These are phyloP conservation scores for Ceraclea dissimilis DNA, from an alignment of 2,888 invertebrate genomes.

Conservation along the genomic window DNA sequence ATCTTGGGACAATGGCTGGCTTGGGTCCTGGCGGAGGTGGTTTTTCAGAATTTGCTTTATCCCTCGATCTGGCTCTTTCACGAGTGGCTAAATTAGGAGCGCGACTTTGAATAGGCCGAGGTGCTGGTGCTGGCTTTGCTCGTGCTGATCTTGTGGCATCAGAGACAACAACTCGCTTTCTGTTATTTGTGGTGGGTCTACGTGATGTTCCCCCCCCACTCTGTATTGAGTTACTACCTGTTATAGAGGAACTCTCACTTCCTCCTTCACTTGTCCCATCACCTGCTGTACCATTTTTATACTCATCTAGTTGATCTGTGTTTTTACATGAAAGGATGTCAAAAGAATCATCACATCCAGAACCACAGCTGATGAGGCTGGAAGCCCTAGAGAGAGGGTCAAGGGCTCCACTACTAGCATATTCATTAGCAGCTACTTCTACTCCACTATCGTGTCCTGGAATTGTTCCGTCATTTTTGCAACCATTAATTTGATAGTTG, in stretches of 20 bases:
- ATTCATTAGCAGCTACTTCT: slow-evolving; percentile 61
- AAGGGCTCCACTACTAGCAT: slow-evolving; percentile 56
- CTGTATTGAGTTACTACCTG: slow-evolving; percentile 38
- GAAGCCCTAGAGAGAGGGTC: slow-evolving; percentile 69
- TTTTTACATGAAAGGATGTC: slow-evolving; percentile 33
- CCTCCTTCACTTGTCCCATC: slow-evolving; percentile 61
- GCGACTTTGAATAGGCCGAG: slow-evolving; percentile 45
- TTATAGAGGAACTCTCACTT: slow-evolving; percentile 70
- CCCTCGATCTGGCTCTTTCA: slow-evolving; percentile 53
- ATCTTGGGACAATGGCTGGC: slow-evolving; percentile 35
- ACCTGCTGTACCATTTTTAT: slow-evolving; percentile 33
- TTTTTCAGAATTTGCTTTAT: slow-evolving; percentile 47
- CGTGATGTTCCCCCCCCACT: slow-evolving; percentile 38
- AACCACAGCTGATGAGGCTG: slow-evolving; percentile 69
- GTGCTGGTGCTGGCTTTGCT: slow-evolving; percentile 46
- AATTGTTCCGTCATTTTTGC: slow-evolving; percentile 28
- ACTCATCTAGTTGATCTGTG: slow-evolving; percentile 29
- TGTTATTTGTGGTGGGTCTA: slow-evolving; percentile 34
- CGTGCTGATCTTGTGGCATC: slow-evolving; percentile 44
- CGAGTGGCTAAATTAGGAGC: slow-evolving; percentile 47
- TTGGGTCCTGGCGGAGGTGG: slow-evolving; percentile 39
- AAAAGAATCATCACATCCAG: slow-evolving; percentile 56
- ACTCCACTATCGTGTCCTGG: slow-evolving; percentile 80
- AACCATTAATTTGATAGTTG: not conserved
- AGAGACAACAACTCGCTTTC: slow-evolving; percentile 50